phyloP scores from a whole-genome alignment of 1,140 invertebrate genomes.

The Antheraea mylitta region DNA sequence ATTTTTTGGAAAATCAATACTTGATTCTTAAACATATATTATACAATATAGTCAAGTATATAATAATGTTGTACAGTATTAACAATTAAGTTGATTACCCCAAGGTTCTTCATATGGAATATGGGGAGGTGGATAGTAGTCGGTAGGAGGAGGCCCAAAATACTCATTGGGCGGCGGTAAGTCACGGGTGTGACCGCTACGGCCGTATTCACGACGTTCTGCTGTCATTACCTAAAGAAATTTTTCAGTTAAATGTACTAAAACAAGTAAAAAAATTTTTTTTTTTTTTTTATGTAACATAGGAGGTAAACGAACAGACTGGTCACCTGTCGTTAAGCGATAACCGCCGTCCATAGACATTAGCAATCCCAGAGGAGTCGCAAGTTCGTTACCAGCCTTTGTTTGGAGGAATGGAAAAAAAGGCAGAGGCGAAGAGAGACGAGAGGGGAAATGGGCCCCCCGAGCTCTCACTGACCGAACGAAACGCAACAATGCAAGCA shows the following conservation, averaged over 20 bases:
- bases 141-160: conserved; percentile 82
- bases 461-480: no score
- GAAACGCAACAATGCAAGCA: no score
- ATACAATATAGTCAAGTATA: background rate
- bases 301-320: no score
- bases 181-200: conserved; percentile 66
- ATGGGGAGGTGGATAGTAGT: conserved; percentile 78
- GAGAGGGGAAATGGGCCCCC: no score
- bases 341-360: no score
- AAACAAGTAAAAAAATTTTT: background rate
- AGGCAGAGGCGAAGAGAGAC: no score
- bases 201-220: conserved; percentile 89
- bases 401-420: background rate
- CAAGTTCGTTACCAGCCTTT: no score
- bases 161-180: conserved; percentile 64
- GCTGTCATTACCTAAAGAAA: conserved; percentile 87
- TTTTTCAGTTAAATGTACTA: background rate
- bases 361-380: no score
- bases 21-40: no score
- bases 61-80: background rate
- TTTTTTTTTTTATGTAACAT: no score
- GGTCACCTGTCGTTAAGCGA: no score
- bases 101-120: conserved; percentile 63
- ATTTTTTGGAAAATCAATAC: no score
- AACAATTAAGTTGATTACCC: conserved; percentile 35